Evolutionary conservation across 2,888 invertebrate genomes (phyloP).

Genomic region (Perdita meconis): DNA sequence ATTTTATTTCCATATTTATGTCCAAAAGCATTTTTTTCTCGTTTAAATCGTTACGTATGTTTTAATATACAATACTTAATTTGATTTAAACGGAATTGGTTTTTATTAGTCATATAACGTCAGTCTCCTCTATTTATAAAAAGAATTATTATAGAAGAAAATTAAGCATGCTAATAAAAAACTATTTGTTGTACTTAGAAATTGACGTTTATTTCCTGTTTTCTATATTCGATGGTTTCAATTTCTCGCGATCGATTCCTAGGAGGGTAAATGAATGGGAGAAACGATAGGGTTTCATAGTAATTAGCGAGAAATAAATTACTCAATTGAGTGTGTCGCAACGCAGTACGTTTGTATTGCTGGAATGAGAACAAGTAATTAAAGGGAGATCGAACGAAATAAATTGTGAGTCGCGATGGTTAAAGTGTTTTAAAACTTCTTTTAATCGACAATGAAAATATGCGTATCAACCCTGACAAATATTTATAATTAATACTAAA

Average conservation of each 20-base stretch:
- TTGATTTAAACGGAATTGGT: too few species aligned
- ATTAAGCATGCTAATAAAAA: not conserved
- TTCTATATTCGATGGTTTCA: not conserved
- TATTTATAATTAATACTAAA: too few species aligned
- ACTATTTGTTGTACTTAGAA: not conserved
- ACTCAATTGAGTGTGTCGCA: constrained; percentile 26
- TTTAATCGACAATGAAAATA: not conserved
- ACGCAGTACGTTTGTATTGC: not conserved
- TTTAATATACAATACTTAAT: too few species aligned
- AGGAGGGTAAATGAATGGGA: not conserved
- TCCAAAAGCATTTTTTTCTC: too few species aligned
- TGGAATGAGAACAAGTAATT: constrained; percentile 7
- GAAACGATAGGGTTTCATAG: not conserved
- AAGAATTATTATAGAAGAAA: too few species aligned
- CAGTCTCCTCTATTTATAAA: too few species aligned
- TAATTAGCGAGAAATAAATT: constrained; percentile 28
- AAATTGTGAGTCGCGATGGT: too few species aligned
- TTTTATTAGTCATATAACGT: too few species aligned
- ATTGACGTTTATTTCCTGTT: not conserved
- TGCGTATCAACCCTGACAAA: not conserved
- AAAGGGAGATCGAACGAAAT: constrained; percentile 22
- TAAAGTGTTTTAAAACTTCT: not conserved
- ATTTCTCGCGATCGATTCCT: not conserved
- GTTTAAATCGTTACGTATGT: too few species aligned
- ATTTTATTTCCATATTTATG: too few species aligned